Conservation (phyloP, 2,888 invertebrate species). For the Amiota mariae region DNA sequence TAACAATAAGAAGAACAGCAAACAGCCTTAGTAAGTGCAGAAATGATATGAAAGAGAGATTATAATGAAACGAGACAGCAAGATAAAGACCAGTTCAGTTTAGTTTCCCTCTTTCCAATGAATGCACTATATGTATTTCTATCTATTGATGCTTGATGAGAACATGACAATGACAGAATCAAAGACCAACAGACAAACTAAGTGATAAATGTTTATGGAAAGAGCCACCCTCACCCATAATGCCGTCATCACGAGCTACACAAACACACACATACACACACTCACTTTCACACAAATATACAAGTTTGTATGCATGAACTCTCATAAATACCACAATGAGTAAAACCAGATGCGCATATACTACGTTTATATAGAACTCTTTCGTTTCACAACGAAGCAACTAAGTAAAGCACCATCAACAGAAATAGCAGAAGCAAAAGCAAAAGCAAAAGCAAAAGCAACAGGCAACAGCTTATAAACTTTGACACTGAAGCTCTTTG, state of each 20-base stretch:
- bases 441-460: slow-evolving; percentile 2
- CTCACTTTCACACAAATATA: slow-evolving; percentile 34
- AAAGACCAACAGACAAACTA: slow-evolving; percentile 34
- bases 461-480: slow-evolving; percentile 10
- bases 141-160: slow-evolving; percentile 62
- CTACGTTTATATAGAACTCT: slow-evolving; percentile 28
- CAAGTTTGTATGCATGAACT: neutral
- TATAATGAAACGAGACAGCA: slow-evolving; percentile 28
- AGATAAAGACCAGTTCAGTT: neutral
- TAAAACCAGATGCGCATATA: slow-evolving; percentile 63
- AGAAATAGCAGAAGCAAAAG: neutral
- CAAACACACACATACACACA: slow-evolving; percentile 46
- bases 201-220: neutral
- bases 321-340: slow-evolving; percentile 17
- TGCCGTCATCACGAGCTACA: slow-evolving; percentile 43
- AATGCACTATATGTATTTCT: neutral
- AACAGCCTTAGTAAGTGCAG: neutral
- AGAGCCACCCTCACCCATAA: neutral
- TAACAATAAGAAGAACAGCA: slow-evolving; percentile 9
- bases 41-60: neutral
- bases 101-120: too few species aligned
- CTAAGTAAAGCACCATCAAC: too few species aligned
- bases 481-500: slow-evolving; percentile 32
- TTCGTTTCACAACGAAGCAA: slow-evolving; percentile 4
- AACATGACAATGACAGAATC: slow-evolving; percentile 42